Evolutionary conservation across 2,113 vertebrate genomes (phyloP).

Genomic region (Elachura formosa): DNA sequence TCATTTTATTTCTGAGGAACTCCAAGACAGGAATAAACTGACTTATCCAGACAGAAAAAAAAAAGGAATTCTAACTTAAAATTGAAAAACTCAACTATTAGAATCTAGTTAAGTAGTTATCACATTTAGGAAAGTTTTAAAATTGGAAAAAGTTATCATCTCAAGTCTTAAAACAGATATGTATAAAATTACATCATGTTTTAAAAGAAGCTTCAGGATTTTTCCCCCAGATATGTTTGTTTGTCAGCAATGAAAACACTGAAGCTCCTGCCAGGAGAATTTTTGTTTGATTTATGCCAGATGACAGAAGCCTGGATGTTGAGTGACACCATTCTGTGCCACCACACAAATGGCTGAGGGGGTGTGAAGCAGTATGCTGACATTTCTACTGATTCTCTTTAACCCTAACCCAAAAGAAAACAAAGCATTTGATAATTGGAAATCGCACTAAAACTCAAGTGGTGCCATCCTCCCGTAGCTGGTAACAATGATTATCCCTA

Average conservation of each 20-base stretch:
- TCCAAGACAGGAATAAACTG: background rate
- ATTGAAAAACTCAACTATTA: background rate
- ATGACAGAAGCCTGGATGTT: background rate
- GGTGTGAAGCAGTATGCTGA: background rate
- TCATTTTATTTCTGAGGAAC: background rate
- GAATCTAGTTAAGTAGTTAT: background rate
- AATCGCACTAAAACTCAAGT: background rate
- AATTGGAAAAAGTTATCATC: background rate
- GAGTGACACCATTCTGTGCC: background rate
- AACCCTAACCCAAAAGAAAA: background rate
- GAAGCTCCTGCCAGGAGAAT: background rate
- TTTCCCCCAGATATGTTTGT: background rate
- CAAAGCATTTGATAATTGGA: background rate
- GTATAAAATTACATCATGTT: background rate
- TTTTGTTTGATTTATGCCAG: background rate
- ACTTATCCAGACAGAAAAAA: background rate
- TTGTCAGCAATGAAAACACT: background rate
- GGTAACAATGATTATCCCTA: background rate
- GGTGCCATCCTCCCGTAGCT: accelerated
- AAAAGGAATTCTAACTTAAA: background rate
- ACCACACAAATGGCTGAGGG: background rate
- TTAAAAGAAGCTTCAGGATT: background rate
- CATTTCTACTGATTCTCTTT: background rate
- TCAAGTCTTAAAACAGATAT: background rate
- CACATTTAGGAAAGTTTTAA: background rate